Percentiles rank a stretch among this genome's conserved stretches.
Evolutionary conservation across 2,113 vertebrate genomes (phyloP).

Genomic region (Mixornis gularis): DNA sequence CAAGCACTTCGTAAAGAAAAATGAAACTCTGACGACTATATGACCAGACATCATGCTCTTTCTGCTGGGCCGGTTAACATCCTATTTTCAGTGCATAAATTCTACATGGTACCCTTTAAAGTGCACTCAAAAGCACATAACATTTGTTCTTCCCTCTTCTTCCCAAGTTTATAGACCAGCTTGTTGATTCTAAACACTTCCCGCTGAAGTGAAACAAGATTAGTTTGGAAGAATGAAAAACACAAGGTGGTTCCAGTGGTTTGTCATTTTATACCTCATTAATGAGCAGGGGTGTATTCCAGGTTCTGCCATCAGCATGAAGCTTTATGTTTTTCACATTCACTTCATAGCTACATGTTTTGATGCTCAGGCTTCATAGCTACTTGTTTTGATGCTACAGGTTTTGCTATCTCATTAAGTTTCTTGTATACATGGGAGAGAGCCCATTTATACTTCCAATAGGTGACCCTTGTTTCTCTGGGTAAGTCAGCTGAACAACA

Average conservation of each 20-base stretch:
- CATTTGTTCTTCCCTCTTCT: constrained; percentile 4
- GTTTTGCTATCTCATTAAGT: not conserved
- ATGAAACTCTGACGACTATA: constrained; percentile 52
- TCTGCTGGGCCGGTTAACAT: constrained; percentile 62
- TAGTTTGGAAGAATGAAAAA: not conserved
- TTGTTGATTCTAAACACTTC: constrained; percentile 3
- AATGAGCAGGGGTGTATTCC: not conserved
- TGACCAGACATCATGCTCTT: constrained; percentile 60
- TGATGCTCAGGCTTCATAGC: not conserved
- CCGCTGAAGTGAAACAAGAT: not conserved
- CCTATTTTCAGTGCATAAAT: constrained; percentile 50
- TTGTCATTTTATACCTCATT: not conserved
- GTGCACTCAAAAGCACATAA: constrained; percentile 42
- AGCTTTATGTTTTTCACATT: not conserved
- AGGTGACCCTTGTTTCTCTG: not conserved
- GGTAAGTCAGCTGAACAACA: not conserved
- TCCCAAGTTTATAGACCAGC: not conserved
- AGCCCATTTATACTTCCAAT: not conserved
- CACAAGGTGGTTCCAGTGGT: not conserved
- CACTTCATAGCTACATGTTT: not conserved
- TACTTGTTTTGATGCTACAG: not conserved
- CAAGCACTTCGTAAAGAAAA: constrained; percentile 60
- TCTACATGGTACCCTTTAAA: constrained; percentile 48
- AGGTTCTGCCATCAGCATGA: not conserved
- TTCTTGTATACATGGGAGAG: not conserved